Evolutionary conservation across 2,888 invertebrate species (phyloP).

Genomic region (Clusia tigrina): DNA sequence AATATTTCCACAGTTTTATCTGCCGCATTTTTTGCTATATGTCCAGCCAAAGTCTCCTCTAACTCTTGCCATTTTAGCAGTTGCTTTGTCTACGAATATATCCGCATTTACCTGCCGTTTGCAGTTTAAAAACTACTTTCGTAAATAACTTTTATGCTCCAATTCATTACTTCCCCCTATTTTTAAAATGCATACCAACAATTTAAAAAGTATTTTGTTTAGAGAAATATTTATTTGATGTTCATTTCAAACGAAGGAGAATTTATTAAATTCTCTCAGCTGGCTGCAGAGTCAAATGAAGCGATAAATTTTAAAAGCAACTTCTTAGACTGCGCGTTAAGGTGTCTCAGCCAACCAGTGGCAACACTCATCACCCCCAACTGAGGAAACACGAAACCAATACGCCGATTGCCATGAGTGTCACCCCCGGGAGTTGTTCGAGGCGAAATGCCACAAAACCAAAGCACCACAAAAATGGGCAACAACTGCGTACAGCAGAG

Average conservation of each 20-base stretch:
- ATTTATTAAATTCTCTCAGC: conserved; percentile 42
- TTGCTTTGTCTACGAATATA: too few relatives aligned
- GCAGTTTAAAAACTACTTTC: too few relatives aligned
- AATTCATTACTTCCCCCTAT: too few relatives aligned
- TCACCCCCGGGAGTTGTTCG: neutral
- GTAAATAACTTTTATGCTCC: too few relatives aligned
- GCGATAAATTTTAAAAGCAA: conserved; percentile 36
- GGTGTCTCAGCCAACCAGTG: neutral
- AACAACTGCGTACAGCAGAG: conserved; percentile 16
- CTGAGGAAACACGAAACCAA: neutral
- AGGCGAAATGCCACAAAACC: conserved; percentile 13
- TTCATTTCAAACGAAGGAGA: neutral
- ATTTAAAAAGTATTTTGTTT: neutral
- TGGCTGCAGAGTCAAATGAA: conserved; percentile 40
- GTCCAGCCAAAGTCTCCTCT: too few relatives aligned
- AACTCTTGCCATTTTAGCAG: too few relatives aligned
- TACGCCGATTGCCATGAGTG: neutral
- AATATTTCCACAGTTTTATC: too few relatives aligned
- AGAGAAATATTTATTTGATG: neutral
- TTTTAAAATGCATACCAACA: neutral
- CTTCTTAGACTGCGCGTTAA: neutral
- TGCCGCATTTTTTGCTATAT: too few relatives aligned
- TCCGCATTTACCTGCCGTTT: too few relatives aligned
- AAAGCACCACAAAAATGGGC: conserved; percentile 16
- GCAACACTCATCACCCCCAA: conserved; percentile 3